Percentiles rank a stretch among this genome's conserved stretches.
These are phyloP conservation scores for Nemoura dubitans DNA, from an alignment of 2,888 invertebrate genomes.

Conservation along the genomic window DNA sequence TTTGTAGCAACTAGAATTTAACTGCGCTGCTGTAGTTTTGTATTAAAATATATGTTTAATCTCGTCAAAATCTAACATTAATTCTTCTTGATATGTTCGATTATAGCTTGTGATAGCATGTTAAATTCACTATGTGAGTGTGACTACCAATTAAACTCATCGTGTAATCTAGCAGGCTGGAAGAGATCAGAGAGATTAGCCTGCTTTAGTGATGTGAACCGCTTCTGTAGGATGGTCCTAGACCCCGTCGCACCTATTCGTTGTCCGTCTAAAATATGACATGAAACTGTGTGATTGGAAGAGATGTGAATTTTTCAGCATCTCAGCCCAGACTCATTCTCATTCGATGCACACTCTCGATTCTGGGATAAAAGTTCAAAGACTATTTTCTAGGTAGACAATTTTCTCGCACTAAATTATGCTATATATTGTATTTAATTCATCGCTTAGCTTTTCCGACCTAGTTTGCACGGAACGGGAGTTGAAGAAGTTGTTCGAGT, in stretches of 20 bases:
- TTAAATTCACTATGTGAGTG: not conserved
- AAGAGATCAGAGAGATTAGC: not conserved
- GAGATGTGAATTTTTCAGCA: not conserved
- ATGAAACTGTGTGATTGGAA: not conserved
- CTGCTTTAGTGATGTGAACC: not conserved
- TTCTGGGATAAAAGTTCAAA: not conserved
- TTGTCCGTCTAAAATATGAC: not conserved
- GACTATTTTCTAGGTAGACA: not conserved
- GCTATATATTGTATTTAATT: not conserved
- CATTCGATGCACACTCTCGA: not conserved
- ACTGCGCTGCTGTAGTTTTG: no score
- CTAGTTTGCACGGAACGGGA: not conserved
- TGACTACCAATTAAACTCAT: not conserved
- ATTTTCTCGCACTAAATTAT: not conserved
- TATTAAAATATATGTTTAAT: no score
- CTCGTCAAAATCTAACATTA: not conserved
- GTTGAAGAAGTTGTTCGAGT: no score
- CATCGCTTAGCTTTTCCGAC: not conserved
- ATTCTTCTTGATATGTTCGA: not conserved
- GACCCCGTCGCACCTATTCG: not conserved
- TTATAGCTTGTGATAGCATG: not conserved
- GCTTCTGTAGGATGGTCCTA: not conserved
- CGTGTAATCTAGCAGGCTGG: not conserved
- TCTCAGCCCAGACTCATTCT: not conserved
- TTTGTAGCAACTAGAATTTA: no score